Base-by-base conservation (phyloP, 2,888 invertebrate species). In the Dynastes hyllus region DNA sequence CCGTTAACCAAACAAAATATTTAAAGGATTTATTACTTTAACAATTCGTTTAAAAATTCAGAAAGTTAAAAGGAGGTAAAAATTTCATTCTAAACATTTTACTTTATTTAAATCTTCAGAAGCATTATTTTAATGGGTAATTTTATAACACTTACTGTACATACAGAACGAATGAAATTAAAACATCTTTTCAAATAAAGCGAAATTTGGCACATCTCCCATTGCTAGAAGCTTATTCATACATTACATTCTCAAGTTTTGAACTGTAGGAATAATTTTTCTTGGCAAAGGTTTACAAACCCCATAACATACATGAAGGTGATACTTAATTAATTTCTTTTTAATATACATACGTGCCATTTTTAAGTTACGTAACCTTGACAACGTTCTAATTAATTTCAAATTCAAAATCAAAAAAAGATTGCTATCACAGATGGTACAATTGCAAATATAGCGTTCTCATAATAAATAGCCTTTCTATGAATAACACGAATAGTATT, bases 171-270 rank as follows among this genome's bases (percentile, higher is more conserved):
- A 11, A 0, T n/a, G 9, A 29, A n/a, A 71, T 40, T 51, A 50
- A 29, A 51, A 71, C 22, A 27, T 71, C 9, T 6, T 32, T 32
- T 63, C 32, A n/a, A 29, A 63, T 63, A 13, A 29, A 29, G 63
- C 27, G 29, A 63, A 63, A 63, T 63, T 32, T 63, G 63, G 63
- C 63, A 63, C 8, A 32, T 32, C 11, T 63, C 63, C 63, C 63
- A 63, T 63, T 29, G 63, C 63, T 32, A 27, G 3, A 22, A 61
- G 32, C 32, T 32, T 63, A 63, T 29, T 63, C 63, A 63, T 63
- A 29, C 63, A n/a, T 63, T 32, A 9, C 32, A 9, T 63, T 32
- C 29, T 32, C 63, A 58, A 22, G 22, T 4, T 63, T 32, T 32
- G 63, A 63, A 63, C 29, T 27, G 27, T 32, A 63, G 29, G 55